phyloP scores from a whole-genome alignment of 2,888 invertebrate species.

The Mimas tiliae region DNA sequence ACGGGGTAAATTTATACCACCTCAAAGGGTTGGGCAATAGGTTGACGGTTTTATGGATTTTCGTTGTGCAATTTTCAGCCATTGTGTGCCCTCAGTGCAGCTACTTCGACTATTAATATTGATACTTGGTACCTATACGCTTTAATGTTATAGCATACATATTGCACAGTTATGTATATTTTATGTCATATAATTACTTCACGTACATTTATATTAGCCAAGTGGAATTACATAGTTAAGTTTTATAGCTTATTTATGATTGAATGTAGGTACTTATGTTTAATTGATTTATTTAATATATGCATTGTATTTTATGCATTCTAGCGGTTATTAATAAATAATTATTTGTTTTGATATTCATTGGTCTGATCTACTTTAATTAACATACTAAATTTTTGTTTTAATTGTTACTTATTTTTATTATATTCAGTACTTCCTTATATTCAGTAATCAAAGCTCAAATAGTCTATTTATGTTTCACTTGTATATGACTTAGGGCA shows the following conservation, averaged over 20 bases:
- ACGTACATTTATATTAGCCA: constrained; percentile 5
- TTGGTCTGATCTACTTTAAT: too few relatives aligned
- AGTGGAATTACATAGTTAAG: background rate
- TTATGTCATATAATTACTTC: constrained; percentile 4
- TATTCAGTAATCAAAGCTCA: too few relatives aligned
- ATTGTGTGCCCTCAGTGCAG: constrained; percentile 55
- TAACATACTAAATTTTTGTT: too few relatives aligned
- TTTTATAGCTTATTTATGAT: constrained; percentile 5
- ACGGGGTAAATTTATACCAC: constrained; percentile 74
- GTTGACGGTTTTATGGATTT: constrained; percentile 78
- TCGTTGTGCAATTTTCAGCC: constrained; percentile 78
- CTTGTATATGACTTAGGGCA: too few relatives aligned
- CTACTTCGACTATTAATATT: constrained; percentile 37
- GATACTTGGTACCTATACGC: constrained; percentile 41
- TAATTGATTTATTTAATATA: background rate
- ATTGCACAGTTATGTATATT: constrained; percentile 17
- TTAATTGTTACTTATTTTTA: too few relatives aligned
- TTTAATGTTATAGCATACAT: background rate
- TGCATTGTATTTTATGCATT: background rate
- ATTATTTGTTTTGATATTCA: background rate
- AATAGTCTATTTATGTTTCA: too few relatives aligned
- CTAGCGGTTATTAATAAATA: background rate
- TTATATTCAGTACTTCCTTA: too few relatives aligned
- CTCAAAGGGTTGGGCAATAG: constrained; percentile 79
- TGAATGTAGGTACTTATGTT: background rate